A percentile compares a stretch with the other conserved stretches of the same genome.
These are phyloP conservation scores for Orius laevigatus DNA, from an alignment of 1,140 invertebrate species.

Conservation along the genomic window DNA sequence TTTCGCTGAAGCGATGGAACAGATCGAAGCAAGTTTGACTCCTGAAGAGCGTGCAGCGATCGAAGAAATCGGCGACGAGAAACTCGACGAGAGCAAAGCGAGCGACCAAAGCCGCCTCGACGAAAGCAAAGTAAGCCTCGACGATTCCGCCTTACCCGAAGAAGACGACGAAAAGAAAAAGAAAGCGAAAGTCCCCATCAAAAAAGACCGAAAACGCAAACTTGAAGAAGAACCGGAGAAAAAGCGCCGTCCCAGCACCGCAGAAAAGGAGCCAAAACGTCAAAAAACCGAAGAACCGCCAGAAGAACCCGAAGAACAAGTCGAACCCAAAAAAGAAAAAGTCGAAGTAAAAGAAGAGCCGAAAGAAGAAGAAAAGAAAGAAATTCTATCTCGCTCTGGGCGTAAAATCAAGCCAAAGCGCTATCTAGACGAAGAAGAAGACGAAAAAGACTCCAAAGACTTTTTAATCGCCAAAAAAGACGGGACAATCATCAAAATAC, in stretches of 20 bases:
- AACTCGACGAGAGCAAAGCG: conserved; percentile 5
- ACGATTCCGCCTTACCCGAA: too few species aligned
- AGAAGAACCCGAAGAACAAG: background rate
- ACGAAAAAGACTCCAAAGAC: conserved; percentile 12
- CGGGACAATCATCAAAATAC: conserved; percentile 41
- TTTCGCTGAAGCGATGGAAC: conserved; percentile 49
- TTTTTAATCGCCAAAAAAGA: conserved; percentile 22
- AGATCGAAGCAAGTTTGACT: conserved; percentile 34
- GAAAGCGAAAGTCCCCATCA: background rate
- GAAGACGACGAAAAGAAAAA: conserved; percentile 1
- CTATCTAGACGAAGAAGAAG: conserved; percentile 18
- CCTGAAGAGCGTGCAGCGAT: conserved; percentile 16
- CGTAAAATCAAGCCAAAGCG: conserved; percentile 56
- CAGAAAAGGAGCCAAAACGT: background rate
- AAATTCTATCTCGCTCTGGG: conserved; percentile 51
- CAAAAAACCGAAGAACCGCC: background rate
- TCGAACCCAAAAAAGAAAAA: conserved; percentile 7
- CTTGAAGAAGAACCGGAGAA: conserved; percentile 2
- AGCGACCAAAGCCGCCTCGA: background rate
- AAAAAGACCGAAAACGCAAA: conserved; percentile 16
- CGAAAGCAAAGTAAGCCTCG: background rate
- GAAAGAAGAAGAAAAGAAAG: conserved; percentile 21
- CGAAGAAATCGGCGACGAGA: conserved; percentile 6
- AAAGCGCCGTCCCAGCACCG: too few species aligned
- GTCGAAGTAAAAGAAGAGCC: conserved; percentile 5